Base-by-base conservation (phyloP, 2,888 invertebrate species). In the Hetaerina titia region DNA sequence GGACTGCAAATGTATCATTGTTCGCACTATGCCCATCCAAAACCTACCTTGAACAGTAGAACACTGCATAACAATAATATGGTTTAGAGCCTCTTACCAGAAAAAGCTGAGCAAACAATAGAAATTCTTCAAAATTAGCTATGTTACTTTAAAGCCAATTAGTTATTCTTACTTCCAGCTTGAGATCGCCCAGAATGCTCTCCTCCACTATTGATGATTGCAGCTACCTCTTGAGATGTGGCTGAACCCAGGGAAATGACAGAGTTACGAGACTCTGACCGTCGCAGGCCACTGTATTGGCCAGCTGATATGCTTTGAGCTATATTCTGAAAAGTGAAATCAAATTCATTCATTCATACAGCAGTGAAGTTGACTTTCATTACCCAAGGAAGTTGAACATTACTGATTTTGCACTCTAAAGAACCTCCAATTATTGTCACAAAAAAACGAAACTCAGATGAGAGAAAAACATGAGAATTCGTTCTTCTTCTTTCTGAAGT, bases 141-240 rank as follows among this genome's bases (percentile, higher is more conserved):
- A 2, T 1, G 45, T 45, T 45, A 45, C 45, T 45, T 81, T 6
- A 13, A 25, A 11, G 31, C 25, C 19, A 31, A 60, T 58, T n/a
- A 9, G 95, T 89, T 56, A 94, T 9, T 95, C 96, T 95, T 96
- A 97, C 97, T 97, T 95, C 97, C 97, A 81, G 97, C 97, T 95
- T 97, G 97, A 11, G 97, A 97, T 92, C 97, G 96, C 2, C 89
- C 89, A 95, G 97, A 96, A 95, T 97, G 97, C 94, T 96, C 96
- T 58, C 96, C 96, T 81, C 96, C 96, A 95, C 95, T 97, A 95
- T 97, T 97, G 89, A 98, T 97, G n/a, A 92, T 92, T 96, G 97
- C 97, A 64, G 98, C 98, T 0, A 98, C 98, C 96, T 98, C 98
- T 96, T 98, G 98, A 1, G 98, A 98, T 0, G 98, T 98, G 6